Evolutionary conservation across 2,113 vertebrate genomes (phyloP), one percentile per base, ranked within the genome.

Genomic region (Hassar affinis): DNA sequence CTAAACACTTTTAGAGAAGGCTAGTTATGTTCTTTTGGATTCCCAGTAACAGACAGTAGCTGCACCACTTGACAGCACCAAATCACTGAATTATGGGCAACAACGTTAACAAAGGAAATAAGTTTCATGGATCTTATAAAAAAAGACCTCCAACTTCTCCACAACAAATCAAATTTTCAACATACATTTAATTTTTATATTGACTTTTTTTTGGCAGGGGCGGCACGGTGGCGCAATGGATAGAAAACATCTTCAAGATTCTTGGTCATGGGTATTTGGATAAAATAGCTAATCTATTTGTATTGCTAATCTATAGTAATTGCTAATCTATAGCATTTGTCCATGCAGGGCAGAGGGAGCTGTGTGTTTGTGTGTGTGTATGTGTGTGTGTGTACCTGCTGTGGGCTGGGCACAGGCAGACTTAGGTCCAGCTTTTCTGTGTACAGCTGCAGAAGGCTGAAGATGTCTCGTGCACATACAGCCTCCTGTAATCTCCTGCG

Each of bases 401-500:
- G 86, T n/a, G 87, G 88, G 54, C 79, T 88, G 33, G 87, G 90
- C 81, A 94, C 69, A 38, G 91, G 87, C 56, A 90, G 75, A 2
- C 88, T 92, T 75, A 95, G 87, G 87, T 94, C 91, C 61, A 92
- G 0, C 11, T 86, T 93, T 89, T 92, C 90, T 0, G 90, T 90
- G 81, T 93, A 93, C 0, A 92, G 92, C 83, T 92, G 93, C 75
- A 94, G 88, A 81, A 94, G 90, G 20, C 87, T 79, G 86, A 90
- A 92, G 64, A 94, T 79, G 56, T 94, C 92, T 47, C 89, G 90
- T 51, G 86, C 83, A 52, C 71, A 86, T 42, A 93, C 56, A 0
- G 92, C 91, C 69, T 91, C 87, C 79, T 90, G 88, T 14, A 95
- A 90, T 27, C 72, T 52, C 9, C 84, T 86, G 11, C 54, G 74